Base-by-base conservation (phyloP, 2,113 vertebrate genomes). In the Cervus canadensis region DNA sequence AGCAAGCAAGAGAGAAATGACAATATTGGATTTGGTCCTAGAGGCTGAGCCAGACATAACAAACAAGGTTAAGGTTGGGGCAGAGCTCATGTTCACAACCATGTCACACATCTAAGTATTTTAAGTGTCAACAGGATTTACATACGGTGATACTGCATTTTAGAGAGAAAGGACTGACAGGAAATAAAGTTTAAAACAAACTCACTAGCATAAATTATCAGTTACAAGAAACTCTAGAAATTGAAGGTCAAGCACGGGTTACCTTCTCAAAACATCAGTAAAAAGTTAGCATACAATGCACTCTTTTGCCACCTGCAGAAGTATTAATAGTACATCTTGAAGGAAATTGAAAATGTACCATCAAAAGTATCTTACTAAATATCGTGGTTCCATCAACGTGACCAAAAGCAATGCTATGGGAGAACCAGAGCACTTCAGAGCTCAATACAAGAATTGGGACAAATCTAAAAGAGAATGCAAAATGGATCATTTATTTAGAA, bases 51-150 rank as follows among this genome's bases (percentile, higher is more conserved):
- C 96, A 98, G 97, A 97, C 85, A 97, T 96, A 97, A 97, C 62
- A 98, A 98, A 98, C 79, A 98, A 98, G 97, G 89, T 93, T 83
- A 98, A 96, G 81, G 81, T 89, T 86, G 89, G 97, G 98, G 91
- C 93, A 96, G 56, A 95, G 71, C 88, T 86, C 95, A 91, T 81
- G 79, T 94, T 82, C 94, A 96, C 59, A 92, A 43, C 43, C 48
- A 19, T 11, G 2, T 92, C 87, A 97, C 28, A 91, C 43, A 96
- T 56, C 94, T 64, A 67, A 76, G 71, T 43, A 57, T 84, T 92
- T 96, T 93, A 87, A 94, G 84, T 45, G 91, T 97, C 97, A 98
- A 97, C 97, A 97, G 94, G 93, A 95, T 91, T 94, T 91, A 96
- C 76, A 98, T 94, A 97, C 87, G 57, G 78, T 95, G 95, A 97